Evolutionary conservation across 2,888 invertebrate species (phyloP), one percentile per base, ranked within the genome.

Genomic region (Epinotia ramella): DNA sequence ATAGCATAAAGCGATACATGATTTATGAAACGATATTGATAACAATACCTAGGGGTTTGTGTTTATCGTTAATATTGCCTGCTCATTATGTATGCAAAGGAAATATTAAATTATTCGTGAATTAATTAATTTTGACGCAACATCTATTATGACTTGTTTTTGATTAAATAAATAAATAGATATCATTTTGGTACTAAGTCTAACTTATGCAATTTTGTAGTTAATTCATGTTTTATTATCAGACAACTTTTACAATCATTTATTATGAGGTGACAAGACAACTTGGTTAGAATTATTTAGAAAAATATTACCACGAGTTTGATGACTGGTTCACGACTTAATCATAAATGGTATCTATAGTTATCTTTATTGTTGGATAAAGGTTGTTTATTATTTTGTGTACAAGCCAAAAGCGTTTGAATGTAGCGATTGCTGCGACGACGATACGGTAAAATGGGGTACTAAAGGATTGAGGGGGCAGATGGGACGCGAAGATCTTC

Each of bases 281-380:
- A 65, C 46, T 40, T 65, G 13, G 0, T 46, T 13, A 24, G 13
- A 53, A 65, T 62, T 28, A n/a, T n/a, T 53, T 28, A n/a, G 13
- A 24, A 57, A 46, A 57, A 46, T 24, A 18, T 24, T 49, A 46
- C 59, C 46, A 73, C 59, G 65, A 65, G 33, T 56, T 13, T 46
- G 59, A 73, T 66, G 59, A 44, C 18, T 33, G 24, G 46, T 59
- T 33, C 73, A 73, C 73, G 73, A 73, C 59, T 66, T 49, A 16
- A 24, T 73, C 40, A 49, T 73, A 66, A 73, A 66, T 59, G 11
- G 44, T 0, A 40, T 68, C 33, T 56, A 53, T n/a, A 4, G 28
- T 46, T 12, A 5, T 33, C 33, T 28, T 53, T 24, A 9, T 65
- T 24, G 16, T 28, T 56, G 28, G 57, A 57, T 18, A 57, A 57